Conservation (phyloP, 2,797 vertebrate genomes). For the Hippoglossus hippoglossus region DNA sequence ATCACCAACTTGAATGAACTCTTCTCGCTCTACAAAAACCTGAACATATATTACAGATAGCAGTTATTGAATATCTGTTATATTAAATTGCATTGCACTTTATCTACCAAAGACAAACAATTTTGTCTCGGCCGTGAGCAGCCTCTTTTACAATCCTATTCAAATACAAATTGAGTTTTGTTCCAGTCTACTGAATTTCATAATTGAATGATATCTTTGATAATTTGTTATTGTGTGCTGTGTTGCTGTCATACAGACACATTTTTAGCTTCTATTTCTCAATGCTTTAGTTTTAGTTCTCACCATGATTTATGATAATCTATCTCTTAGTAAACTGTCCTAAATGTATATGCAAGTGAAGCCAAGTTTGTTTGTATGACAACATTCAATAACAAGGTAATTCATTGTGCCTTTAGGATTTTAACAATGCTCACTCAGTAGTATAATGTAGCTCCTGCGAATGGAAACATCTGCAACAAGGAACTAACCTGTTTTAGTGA, state of each 20-base stretch:
- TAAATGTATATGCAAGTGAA: too few relatives aligned
- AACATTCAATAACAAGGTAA: too few relatives aligned
- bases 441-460: too few relatives aligned
- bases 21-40: not conserved
- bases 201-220: slow-evolving; percentile 8
- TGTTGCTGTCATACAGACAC: not conserved
- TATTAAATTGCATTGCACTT: slow-evolving; percentile 12
- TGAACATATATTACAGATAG: not conserved
- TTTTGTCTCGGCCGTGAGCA: slow-evolving; percentile 11
- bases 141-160: slow-evolving; percentile 2
- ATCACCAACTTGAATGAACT: not conserved
- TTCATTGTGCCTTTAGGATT: too few relatives aligned
- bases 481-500: too few relatives aligned
- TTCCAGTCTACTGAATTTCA: slow-evolving; percentile 14
- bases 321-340: too few relatives aligned
- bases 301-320: too few relatives aligned
- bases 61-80: not conserved
- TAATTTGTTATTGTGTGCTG: not conserved
- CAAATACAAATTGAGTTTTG: slow-evolving; percentile 24
- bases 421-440: too few relatives aligned
- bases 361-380: too few relatives aligned
- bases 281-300: not conserved
- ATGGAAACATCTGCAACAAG: too few relatives aligned
- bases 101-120: slow-evolving; percentile 11
- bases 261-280: not conserved